phyloP scores from a whole-genome alignment of 2,888 invertebrate species.

The Muscina levida region DNA sequence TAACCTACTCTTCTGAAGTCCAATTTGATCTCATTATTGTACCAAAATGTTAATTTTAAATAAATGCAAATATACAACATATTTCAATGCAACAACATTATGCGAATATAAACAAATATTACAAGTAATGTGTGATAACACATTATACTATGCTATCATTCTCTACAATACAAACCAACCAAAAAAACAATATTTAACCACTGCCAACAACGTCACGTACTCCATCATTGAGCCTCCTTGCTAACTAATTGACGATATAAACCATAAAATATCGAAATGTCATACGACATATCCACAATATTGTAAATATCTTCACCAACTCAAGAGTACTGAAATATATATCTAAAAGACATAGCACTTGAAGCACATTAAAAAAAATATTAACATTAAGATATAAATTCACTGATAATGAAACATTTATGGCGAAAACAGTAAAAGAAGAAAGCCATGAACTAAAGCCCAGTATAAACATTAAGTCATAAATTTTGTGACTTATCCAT shows the following conservation, averaged over 20 bases:
- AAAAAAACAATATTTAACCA: no score
- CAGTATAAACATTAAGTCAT: slow-evolving; percentile 59
- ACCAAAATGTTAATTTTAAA: no score
- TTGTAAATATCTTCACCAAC: neutral
- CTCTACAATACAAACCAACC: no score
- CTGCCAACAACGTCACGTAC: slow-evolving; percentile 12
- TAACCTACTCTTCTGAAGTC: no score
- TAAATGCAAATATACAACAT: no score
- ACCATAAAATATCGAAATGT: neutral
- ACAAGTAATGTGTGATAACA: no score
- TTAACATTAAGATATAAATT: slow-evolving; percentile 60
- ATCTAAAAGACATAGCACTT: slow-evolving; percentile 46
- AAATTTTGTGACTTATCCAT: slow-evolving; percentile 65
- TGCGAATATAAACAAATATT: no score
- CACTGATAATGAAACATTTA: slow-evolving; percentile 27
- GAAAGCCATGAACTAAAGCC: neutral
- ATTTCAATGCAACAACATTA: no score
- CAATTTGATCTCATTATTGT: no score
- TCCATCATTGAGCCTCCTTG: neutral
- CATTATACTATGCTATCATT: no score
- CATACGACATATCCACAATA: neutral
- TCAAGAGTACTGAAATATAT: slow-evolving; percentile 12
- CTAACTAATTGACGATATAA: slow-evolving; percentile 17
- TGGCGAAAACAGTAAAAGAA: neutral
- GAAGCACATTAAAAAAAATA: slow-evolving; percentile 48